Evolutionary conservation across 2,113 vertebrate genomes (phyloP), one percentile per base, ranked within the genome.

Genomic region (Tenrec ecaudatus): DNA sequence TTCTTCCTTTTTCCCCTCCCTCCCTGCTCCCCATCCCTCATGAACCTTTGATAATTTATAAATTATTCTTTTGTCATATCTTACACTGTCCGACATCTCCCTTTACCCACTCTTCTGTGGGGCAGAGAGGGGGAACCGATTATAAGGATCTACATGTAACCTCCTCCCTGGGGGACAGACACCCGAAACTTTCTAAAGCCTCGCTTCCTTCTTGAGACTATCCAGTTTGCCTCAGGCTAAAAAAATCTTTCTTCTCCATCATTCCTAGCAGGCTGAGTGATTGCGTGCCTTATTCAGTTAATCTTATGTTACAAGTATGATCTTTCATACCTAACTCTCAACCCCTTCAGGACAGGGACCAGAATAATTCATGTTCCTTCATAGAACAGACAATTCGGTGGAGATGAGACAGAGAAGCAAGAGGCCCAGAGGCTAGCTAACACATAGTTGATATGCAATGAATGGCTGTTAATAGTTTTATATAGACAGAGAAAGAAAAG

Each of bases 401-500:
- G 33, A 82, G 10, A 20, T 12, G 64, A 88, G 38, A 29, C 0
- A 27, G 17, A 53, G 38, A 84, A 20, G 47, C 29, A 47, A 23
- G 11, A 76, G 87, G 57, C 40, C 7, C 23, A 64, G 14, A 2
- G 1, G 81, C 27, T 27, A 33, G 20, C 86, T 88, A 90, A 85
- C 23, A 85, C n/a, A 43, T 36, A 87, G 33, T 69, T 4, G 7
- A 38, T 80, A 25, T 88, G 89, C 79, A 89, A 69, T 94, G 82
- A 86, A 92, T 75, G 1, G 83, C 86, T 93, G 43, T 27, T 62
- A 43, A 68, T 79, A 75, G 43, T 8, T 94, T 95, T 76, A 62
- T 19, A 27, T 16, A 71, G 43, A 57, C 53, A 20, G 66, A n/a
- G 87, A 93, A 90, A 77, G 83, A 68, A 38, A 92, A 89, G 83